phyloP scores from a whole-genome alignment of 1,140 invertebrate species.

The Seison nebaliae region DNA sequence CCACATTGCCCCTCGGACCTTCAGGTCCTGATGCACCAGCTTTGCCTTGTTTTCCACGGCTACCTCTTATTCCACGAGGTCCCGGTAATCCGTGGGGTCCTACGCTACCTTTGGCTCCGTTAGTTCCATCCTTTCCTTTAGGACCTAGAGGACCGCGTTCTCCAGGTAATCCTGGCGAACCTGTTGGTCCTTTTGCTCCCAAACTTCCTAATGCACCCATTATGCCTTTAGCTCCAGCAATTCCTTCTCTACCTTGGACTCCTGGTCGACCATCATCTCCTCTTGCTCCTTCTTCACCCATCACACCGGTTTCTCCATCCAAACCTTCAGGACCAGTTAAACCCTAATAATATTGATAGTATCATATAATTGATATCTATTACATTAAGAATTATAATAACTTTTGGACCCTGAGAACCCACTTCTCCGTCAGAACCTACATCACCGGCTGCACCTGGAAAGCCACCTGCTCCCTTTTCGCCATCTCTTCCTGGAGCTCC shows the following conservation, averaged over 20 bases:
- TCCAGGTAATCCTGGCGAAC: no score
- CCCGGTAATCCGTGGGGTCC: background rate
- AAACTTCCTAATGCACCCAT: background rate
- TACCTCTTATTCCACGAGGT: background rate
- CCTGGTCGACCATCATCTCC: background rate
- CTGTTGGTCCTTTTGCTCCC: no score
- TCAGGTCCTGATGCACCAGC: background rate
- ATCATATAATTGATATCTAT: no score
- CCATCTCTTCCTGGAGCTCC: slow-evolving; percentile 8
- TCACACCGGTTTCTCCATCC: no score
- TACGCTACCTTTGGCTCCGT: background rate
- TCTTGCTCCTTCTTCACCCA: background rate
- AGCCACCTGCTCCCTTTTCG: background rate
- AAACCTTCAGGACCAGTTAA: no score
- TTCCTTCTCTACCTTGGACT: background rate
- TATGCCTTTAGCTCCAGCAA: background rate
- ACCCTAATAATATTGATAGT: no score
- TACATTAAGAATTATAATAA: background rate
- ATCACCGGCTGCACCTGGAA: background rate
- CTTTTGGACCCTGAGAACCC: background rate
- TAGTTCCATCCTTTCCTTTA: background rate
- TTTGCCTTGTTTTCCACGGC: background rate
- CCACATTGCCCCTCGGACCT: background rate
- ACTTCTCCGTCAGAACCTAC: background rate
- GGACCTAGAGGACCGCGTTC: background rate